Evolutionary conservation across 2,797 vertebrate species (phyloP), one percentile per base, ranked within the genome.

Genomic region (Sparidentex hasta): DNA sequence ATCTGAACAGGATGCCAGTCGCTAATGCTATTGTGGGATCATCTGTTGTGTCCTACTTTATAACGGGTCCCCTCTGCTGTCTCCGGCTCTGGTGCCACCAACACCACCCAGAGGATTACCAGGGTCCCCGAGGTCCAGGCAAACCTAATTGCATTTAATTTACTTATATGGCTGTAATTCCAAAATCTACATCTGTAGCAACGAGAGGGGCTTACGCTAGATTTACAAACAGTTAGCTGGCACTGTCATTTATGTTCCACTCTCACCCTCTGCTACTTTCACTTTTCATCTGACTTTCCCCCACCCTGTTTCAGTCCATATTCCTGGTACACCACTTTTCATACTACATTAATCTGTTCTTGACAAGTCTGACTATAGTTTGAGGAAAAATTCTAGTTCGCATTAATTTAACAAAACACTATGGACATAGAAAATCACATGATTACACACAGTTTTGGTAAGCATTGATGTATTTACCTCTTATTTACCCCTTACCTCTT

Each of bases 1-100:
- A 75, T 80, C 29, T 75, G 20, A 85, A 66, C 74, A 58, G 65
- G 82, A 80, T 72, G 68, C 14, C 74, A 11, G 76, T 74, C 55
- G 46, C 58, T 85, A 68, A 73, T 76, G 68, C 90, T 84, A 88
- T 88, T 92, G 87, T 89, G 65, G n/a, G 74, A 88, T 93, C 86
- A 90, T 92, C 87, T 88, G 91, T 65, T 85, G 89, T 91, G 92
- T 85, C 93, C 91, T 86, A 93, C 47, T 92, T 93, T 82, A 55
- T 20, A 80, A 41, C 51, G 3, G 58, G 71, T 56, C 66, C 81
- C 78, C 71, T 90, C 85, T 84, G 83, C 77, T 74, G 56, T 54
- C 58, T 66, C 73, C 23, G 3, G 21, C 58, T 46, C 81, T 52
- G 67, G 43, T 81, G 56, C 84, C 85, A 80, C 80, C 69, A 78